Evolutionary conservation across 2,888 invertebrate species (phyloP).

Genomic region (Melanostoma mellinum): DNA sequence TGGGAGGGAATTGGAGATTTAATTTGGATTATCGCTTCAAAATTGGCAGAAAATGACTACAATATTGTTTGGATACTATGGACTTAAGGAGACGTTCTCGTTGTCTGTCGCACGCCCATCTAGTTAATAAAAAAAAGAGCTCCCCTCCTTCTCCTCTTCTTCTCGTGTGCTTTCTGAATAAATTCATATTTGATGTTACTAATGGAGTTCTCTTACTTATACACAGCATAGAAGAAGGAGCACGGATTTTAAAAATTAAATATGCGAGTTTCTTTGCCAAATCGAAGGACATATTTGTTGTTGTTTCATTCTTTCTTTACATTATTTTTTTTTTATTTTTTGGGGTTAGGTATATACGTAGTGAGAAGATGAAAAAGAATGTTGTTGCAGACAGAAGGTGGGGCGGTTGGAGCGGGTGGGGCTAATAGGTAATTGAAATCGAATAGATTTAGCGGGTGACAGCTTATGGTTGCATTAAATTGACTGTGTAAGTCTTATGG

Average conservation of each 20-base stretch:
- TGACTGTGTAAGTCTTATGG: slow-evolving; percentile 30
- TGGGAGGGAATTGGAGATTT: slow-evolving; percentile 46
- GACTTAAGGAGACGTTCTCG: slow-evolving; percentile 45
- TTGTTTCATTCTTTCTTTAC: not conserved
- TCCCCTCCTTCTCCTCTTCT: slow-evolving; percentile 9
- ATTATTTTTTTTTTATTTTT: not conserved
- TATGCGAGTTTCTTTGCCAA: slow-evolving; percentile 55
- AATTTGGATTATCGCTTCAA: slow-evolving; percentile 64
- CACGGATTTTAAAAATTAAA: slow-evolving; percentile 61
- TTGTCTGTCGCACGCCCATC: slow-evolving; percentile 7
- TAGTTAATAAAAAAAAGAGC: slow-evolving; percentile 20
- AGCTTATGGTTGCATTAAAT: slow-evolving; percentile 52
- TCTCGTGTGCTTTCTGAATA: slow-evolving; percentile 50
- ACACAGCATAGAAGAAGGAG: slow-evolving; percentile 8
- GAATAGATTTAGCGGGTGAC: slow-evolving; percentile 49
- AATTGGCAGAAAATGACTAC: slow-evolving; percentile 67
- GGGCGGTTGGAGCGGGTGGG: too few relatives aligned
- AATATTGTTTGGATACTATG: slow-evolving; percentile 48
- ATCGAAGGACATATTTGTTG: slow-evolving; percentile 42
- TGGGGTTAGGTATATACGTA: not conserved
- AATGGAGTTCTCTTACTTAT: slow-evolving; percentile 61
- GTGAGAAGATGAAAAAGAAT: not conserved
- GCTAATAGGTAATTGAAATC: slow-evolving; percentile 58
- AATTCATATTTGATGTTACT: slow-evolving; percentile 70
- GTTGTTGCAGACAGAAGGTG: not conserved